Evolutionary conservation across 2,888 invertebrate genomes (phyloP).

Genomic region (Arctia plantaginis): DNA sequence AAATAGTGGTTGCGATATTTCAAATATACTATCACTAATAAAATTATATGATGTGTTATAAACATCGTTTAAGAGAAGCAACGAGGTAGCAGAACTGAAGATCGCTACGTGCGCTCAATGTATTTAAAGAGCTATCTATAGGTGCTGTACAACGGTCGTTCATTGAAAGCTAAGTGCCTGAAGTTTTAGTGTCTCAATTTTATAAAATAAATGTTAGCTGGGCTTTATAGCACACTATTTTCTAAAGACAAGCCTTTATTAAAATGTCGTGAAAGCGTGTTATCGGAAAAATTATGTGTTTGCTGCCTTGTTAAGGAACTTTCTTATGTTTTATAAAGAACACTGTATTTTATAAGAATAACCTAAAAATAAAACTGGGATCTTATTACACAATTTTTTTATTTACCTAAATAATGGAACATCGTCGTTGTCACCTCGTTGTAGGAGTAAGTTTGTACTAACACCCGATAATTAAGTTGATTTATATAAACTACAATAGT

Average conservation of each 20-base stretch:
- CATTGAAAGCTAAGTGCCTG: conserved; percentile 66
- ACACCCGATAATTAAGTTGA: too few relatives aligned
- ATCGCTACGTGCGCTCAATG: conserved; percentile 54
- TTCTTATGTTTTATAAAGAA: neutral
- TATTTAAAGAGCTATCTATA: conserved; percentile 68
- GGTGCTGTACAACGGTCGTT: conserved; percentile 57
- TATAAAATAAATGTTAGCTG: conserved; percentile 60
- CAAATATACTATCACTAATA: conserved; percentile 21
- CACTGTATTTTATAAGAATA: neutral
- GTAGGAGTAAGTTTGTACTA: too few relatives aligned
- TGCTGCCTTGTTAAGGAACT: conserved; percentile 3
- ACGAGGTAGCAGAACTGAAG: conserved; percentile 39
- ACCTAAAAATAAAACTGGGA: neutral
- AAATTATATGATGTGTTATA: conserved; percentile 1
- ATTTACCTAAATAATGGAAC: neutral
- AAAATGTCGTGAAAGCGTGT: conserved; percentile 29
- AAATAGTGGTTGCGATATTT: neutral
- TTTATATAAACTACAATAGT: too few relatives aligned
- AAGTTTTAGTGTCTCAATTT: conserved; percentile 61
- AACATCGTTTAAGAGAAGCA: conserved; percentile 24
- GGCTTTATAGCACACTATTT: conserved; percentile 43
- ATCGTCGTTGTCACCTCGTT: neutral
- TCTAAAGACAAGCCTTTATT: conserved; percentile 49
- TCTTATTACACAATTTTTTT: neutral
- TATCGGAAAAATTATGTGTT: conserved; percentile 44